Percentiles rank a stretch among this genome's conserved stretches.
These are phyloP conservation scores for Taenioides sp. DNA, from an alignment of 2,797 vertebrate genomes.

Conservation along the genomic window DNA sequence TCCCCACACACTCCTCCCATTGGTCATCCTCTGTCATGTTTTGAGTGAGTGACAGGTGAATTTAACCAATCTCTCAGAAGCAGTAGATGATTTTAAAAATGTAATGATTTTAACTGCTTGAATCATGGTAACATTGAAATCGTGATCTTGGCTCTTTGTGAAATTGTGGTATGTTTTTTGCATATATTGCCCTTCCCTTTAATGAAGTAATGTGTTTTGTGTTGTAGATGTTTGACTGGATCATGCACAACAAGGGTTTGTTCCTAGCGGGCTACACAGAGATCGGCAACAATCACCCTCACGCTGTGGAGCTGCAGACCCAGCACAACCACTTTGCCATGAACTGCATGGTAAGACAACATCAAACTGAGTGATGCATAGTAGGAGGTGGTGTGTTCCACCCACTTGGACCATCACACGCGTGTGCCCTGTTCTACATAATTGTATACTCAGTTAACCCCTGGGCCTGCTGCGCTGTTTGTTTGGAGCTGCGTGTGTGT, in stretches of 20 bases:
- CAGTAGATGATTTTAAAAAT: too few relatives aligned
- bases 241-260: constrained; percentile 99
- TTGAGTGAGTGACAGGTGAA: too few relatives aligned
- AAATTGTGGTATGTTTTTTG: too few relatives aligned
- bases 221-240: constrained; percentile 99
- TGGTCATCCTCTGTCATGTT: too few relatives aligned
- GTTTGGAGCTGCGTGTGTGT: constrained; percentile 41
- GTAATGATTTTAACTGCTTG: too few relatives aligned
- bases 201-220: constrained; percentile 1
- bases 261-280: constrained; percentile 98
- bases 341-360: constrained; percentile 96
- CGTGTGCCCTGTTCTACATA: constrained; percentile 31
- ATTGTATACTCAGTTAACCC: constrained; percentile 49
- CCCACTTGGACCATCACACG: constrained; percentile 42
- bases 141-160: too few relatives aligned
- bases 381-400: constrained; percentile 33
- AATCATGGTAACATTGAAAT: too few relatives aligned
- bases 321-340: constrained; percentile 99
- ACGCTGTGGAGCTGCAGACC: constrained; percentile 95
- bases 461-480: constrained; percentile 40
- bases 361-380: constrained; percentile 20
- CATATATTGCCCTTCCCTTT: too few relatives aligned
- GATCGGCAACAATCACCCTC: constrained; percentile 96
- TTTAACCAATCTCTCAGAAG: too few relatives aligned
- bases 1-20: too few relatives aligned